Evolutionary conservation across 2,113 vertebrate species (phyloP).

Genomic region (Python bivittatus): DNA sequence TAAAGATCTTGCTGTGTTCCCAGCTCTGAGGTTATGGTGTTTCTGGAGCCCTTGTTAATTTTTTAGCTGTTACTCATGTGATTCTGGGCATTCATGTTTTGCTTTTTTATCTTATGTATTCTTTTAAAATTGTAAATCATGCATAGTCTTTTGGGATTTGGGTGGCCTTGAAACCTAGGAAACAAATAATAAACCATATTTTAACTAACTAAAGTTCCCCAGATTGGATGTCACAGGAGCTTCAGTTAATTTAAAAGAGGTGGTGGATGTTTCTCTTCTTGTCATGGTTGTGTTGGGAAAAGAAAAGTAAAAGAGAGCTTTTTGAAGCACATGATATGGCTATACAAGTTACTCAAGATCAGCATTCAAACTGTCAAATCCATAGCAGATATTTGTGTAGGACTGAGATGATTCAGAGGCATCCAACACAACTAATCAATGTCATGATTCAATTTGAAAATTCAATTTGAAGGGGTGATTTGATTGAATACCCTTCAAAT

Average conservation of each 20-base stretch:
- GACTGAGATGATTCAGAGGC: neutral
- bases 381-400: neutral
- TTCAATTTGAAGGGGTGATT: neutral
- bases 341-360: neutral
- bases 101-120: neutral
- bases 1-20: neutral
- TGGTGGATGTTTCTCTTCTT: neutral
- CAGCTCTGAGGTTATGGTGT: neutral
- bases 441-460: neutral
- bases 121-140: neutral
- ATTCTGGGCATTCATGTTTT: neutral
- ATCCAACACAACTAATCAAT: neutral
- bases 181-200: neutral
- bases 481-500: neutral
- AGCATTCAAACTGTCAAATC: neutral
- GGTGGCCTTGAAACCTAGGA: neutral
- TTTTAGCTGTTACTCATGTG: neutral
- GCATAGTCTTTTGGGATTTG: neutral
- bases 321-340: neutral
- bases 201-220: neutral
- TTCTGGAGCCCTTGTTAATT: neutral
- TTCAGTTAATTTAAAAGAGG: neutral
- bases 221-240: neutral
- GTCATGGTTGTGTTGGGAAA: neutral
- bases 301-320: neutral